Evolutionary conservation across 2,888 invertebrate species (phyloP).

Genomic region (Tinea pellionella): DNA sequence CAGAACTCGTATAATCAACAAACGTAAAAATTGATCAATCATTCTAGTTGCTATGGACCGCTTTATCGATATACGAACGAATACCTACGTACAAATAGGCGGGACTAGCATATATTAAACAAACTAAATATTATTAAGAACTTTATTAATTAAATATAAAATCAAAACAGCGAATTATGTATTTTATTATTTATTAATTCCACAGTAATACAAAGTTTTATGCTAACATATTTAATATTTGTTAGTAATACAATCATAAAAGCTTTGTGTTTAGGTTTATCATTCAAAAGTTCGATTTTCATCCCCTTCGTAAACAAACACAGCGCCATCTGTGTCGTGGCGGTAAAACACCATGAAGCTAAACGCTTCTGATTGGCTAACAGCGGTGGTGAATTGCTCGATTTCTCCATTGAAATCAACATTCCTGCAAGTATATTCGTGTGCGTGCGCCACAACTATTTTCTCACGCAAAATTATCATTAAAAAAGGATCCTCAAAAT

Average conservation of each 20-base stretch:
- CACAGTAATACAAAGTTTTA: too few species aligned
- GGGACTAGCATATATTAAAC: too few species aligned
- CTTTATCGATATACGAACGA: neutral
- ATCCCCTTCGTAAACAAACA: neutral
- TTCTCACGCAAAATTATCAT: constrained; percentile 42
- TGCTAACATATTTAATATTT: too few species aligned
- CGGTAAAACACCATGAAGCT: constrained; percentile 25
- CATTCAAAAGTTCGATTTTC: neutral
- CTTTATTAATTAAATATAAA: too few species aligned
- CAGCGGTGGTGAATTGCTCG: constrained; percentile 53
- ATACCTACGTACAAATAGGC: too few species aligned
- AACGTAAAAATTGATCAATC: neutral
- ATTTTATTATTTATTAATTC: too few species aligned
- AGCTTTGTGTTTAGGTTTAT: too few species aligned
- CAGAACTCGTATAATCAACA: too few species aligned
- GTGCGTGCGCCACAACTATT: constrained; percentile 30
- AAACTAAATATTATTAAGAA: too few species aligned
- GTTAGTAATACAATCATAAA: too few species aligned
- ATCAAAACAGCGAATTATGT: too few species aligned
- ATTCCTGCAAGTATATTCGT: constrained; percentile 67
- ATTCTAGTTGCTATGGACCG: neutral
- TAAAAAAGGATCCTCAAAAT: neutral
- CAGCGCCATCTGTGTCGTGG: constrained; percentile 49
- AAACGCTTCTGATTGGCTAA: constrained; percentile 33
- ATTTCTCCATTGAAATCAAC: constrained; percentile 67